Base-by-base conservation (phyloP, 2,113 vertebrate genomes). In the Esox niger region DNA sequence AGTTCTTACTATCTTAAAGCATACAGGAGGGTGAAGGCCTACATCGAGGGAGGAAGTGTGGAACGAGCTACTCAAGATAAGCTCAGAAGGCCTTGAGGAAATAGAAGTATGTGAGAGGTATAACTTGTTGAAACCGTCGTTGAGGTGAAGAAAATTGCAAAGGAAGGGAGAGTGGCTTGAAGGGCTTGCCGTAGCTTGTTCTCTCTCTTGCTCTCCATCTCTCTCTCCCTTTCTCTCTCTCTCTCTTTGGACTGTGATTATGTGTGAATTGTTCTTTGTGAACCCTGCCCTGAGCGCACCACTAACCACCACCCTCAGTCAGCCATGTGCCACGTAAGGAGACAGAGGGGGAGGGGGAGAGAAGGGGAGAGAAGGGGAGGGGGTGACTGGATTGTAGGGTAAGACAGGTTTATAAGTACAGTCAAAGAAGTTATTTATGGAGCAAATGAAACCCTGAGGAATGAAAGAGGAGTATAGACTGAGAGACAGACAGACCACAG, bases 301-400 rank as follows among this genome's bases (percentile, higher is more conserved):
- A 82, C 63, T 82, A 86, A 87, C 68, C 23, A 82, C 83, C 70
- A 79, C 77, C 70, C 38, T 43, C 38, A 43, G 38, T 43, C 38
- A 43, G 38, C 38, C 38, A 10, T 21, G n/a, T 74, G 79, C 85
- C 84, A 81, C 74, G 75, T 84, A 57, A 64, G 68, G 63, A 10
- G 58, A 73, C 32, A 75, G 64, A 58, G 64, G 57, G 43, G 11
- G 54, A 64, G 46, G 43, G 52, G 35, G 1, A 64, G 58, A 56
- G n/a, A 49, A 21, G 17, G 43, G 20, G 43, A 49, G 58, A 70
- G 61, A 59, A 0, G 21, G 59, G 72, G 35, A 54, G 74, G 83
- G 83, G 20, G 52, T 10, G 27, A 32, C 13, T 6, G 60, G 31
- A 46, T 80, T 74, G 58, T 29, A 73, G 75, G 77, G 60, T 80